These are phyloP conservation scores for Ameiurus melas DNA, from an alignment of 2,113 vertebrate genomes.

Conservation along the genomic window DNA sequence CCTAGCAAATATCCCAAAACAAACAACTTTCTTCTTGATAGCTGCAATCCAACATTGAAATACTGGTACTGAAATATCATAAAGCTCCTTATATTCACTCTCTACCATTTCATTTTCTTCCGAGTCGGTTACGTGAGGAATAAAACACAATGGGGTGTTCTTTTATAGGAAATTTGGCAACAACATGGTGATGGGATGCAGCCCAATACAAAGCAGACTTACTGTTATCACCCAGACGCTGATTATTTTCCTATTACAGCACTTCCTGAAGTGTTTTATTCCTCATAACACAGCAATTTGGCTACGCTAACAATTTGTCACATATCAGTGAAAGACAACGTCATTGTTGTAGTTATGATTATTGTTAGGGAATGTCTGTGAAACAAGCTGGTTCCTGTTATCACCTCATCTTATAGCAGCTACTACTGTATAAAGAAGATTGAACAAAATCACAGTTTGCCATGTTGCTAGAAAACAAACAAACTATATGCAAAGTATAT, in stretches of 20 bases:
- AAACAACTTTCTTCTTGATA: not conserved
- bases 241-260: not conserved
- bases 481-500: not conserved
- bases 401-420: not conserved
- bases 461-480: not conserved
- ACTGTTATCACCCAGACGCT: not conserved
- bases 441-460: not conserved
- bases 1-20: not conserved
- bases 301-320: too few relatives aligned
- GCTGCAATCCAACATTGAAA: not conserved
- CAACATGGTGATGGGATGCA: not conserved
- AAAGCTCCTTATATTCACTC: not conserved
- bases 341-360: too few relatives aligned
- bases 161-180: not conserved
- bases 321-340: too few relatives aligned
- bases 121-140: not conserved
- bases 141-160: not conserved
- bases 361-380: not conserved
- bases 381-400: not conserved
- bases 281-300: too few relatives aligned
- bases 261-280: not conserved
- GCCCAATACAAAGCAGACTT: too few relatives aligned
- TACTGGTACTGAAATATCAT: not conserved
- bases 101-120: not conserved
- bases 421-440: not conserved